phyloP scores from a whole-genome alignment of 92 coral and sea anemone species.

The Paragorgia papillata region DNA sequence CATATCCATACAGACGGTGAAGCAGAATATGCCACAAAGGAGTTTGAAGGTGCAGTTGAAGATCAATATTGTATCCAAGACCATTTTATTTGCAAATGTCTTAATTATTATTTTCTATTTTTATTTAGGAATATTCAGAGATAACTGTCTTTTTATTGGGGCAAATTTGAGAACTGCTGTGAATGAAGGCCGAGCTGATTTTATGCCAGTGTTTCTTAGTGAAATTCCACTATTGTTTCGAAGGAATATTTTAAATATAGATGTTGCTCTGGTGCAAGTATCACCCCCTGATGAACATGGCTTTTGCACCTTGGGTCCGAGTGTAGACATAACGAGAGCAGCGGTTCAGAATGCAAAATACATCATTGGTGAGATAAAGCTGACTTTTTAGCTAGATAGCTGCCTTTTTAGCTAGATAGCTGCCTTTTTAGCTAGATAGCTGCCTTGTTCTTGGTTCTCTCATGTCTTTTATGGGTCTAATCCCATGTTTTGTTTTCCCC shows the following conservation, averaged over 20 bases:
- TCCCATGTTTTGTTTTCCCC: too few relatives aligned
- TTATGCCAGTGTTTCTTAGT: constrained; percentile 88
- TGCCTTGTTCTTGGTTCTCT: too few relatives aligned
- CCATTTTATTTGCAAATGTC: too few relatives aligned
- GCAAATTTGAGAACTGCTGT: constrained; percentile 82
- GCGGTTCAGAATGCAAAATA: constrained; percentile 95
- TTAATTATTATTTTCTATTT: neutral
- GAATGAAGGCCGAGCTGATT: constrained; percentile 94
- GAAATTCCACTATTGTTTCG: constrained; percentile 89
- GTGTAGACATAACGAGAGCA: constrained; percentile 92
- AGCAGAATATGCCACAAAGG: constrained; percentile 62
- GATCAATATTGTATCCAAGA: neutral
- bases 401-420: neutral
- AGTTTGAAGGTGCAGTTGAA: constrained; percentile 67
- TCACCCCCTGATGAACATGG: constrained; percentile 99
- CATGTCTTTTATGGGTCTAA: too few relatives aligned
- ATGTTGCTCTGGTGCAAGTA: constrained; percentile 93
- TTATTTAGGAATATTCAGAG: constrained; percentile 77
- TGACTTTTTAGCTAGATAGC: neutral
- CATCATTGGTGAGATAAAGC: constrained; percentile 73
- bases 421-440: too few relatives aligned
- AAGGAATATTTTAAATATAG: constrained; percentile 83
- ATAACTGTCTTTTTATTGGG: constrained; percentile 90
- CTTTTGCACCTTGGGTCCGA: constrained; percentile 92
- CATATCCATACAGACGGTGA: constrained; percentile 89